Evolutionary conservation across 2,888 invertebrate genomes (phyloP), one percentile per base, ranked within the genome.

Genomic region (Lumbricus terrestris): DNA sequence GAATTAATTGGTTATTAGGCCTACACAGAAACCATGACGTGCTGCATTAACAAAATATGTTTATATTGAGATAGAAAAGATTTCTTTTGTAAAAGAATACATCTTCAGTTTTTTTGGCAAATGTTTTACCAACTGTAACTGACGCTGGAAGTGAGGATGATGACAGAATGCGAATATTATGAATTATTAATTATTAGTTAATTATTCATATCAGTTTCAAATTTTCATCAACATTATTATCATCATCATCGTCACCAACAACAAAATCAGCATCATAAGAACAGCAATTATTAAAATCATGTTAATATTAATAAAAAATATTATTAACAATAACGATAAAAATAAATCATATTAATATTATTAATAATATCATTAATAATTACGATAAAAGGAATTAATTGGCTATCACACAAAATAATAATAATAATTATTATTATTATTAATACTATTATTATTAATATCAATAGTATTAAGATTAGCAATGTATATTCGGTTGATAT

Each of bases 201-300:
- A 69, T 69, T n/a, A 69, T 4, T n/a, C n/a, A n/a, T n/a, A n/a
- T n/a, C n/a, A n/a, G 4, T 15, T n/a, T n/a, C 69, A 40, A 40
- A 40, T 40, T n/a, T 23, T 47, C 11, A 82, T 38, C 33, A 40
- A 40, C 35, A 89, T 40, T 29, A 23, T 47, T 29, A 23, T 40
- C 42, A 23, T 47, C 54, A 89, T 89, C 89, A 47, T 89, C 89
- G 33, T 89, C 54, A 89, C 47, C 89, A 54, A 54, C 47, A n/a
- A 5, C 89, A 47, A 6, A 13, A 89, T 35, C 89, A 89, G 13
- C 89, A 89, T 23, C 89, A n/a, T n/a, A n/a, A n/a, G n/a, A n/a
- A n/a, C n/a, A n/a, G n/a, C n/a, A n/a, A n/a, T n/a, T n/a, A n/a
- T n/a, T n/a, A n/a, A n/a, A n/a, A n/a, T n/a, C n/a, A n/a, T n/a